Evolutionary conservation across 2,888 invertebrate genomes (phyloP).

Genomic region (Glyphotaelius pellucidus): DNA sequence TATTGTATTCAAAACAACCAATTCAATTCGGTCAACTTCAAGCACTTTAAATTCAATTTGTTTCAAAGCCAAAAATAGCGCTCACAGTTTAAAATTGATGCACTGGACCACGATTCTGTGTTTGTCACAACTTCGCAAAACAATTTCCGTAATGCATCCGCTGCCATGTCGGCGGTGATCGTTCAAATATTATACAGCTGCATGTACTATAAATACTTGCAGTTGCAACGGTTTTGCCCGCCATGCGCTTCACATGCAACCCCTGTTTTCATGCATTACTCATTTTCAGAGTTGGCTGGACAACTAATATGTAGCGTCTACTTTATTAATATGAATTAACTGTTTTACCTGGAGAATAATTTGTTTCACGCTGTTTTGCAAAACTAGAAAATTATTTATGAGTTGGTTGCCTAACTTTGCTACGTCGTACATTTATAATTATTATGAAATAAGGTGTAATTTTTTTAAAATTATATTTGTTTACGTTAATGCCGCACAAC

Average conservation of each 20-base stretch:
- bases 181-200: slow-evolving; percentile 38
- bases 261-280: background rate
- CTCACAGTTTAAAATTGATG: background rate
- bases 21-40: background rate
- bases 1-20: background rate
- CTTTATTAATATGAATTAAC: background rate
- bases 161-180: slow-evolving; percentile 18
- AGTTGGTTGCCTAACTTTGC: background rate
- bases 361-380: background rate
- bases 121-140: slow-evolving; percentile 10
- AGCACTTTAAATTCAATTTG: slow-evolving; percentile 2
- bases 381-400: background rate
- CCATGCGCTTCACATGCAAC: background rate
- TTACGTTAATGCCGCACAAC: too few species aligned
- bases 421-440: background rate
- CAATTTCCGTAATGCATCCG: slow-evolving; percentile 43
- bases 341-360: background rate
- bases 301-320: background rate
- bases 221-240: background rate
- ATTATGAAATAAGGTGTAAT: background rate
- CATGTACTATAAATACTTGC: background rate
- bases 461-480: too few species aligned
- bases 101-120: background rate
- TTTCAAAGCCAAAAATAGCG: background rate
- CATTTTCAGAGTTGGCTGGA: background rate